Percentiles rank a stretch among this genome's conserved stretches.
phyloP scores from a whole-genome alignment of 2,888 invertebrate genomes.

The Cheilosia scutellata region DNA sequence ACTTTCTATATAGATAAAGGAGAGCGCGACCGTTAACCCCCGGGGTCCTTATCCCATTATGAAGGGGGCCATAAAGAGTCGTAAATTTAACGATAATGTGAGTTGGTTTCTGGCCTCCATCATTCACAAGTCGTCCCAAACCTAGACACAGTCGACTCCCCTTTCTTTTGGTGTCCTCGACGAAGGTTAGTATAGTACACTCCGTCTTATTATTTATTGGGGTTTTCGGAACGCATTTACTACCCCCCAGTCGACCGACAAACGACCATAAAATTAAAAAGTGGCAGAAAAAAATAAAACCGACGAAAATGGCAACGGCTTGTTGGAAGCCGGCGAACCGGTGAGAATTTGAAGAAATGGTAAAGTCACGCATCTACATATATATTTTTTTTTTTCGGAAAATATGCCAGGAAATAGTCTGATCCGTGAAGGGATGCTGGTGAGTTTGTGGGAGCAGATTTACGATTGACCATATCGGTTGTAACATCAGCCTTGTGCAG shows the following conservation, averaged over 20 bases:
- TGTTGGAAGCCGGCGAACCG: not conserved
- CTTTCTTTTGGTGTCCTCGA: not conserved
- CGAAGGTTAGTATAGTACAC: conserved; percentile 3
- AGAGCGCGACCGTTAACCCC: conserved; percentile 72
- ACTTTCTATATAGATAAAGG: conserved; percentile 67
- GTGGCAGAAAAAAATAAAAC: conserved; percentile 49
- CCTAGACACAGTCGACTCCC: conserved; percentile 30
- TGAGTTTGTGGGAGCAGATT: not conserved
- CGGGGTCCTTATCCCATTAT: conserved; percentile 73
- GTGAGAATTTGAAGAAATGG: conserved; percentile 40
- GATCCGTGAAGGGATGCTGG: not conserved
- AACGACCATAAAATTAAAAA: conserved; percentile 74
- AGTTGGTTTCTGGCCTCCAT: conserved; percentile 61
- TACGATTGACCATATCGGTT: too few relatives aligned
- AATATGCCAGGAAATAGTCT: conserved; percentile 55
- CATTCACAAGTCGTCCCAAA: conserved; percentile 20
- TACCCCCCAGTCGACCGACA: conserved; percentile 65
- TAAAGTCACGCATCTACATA: conserved; percentile 67
- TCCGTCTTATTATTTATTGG: conserved; percentile 71
- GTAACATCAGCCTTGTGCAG: too few relatives aligned
- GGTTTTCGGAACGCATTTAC: conserved; percentile 66
- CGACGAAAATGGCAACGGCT: not conserved
- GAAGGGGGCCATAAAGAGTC: conserved; percentile 71
- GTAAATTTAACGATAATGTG: conserved; percentile 76
- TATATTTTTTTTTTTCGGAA: conserved; percentile 55